Base-by-base conservation (phyloP, 2,888 invertebrate genomes). In the Suillia variegata region DNA sequence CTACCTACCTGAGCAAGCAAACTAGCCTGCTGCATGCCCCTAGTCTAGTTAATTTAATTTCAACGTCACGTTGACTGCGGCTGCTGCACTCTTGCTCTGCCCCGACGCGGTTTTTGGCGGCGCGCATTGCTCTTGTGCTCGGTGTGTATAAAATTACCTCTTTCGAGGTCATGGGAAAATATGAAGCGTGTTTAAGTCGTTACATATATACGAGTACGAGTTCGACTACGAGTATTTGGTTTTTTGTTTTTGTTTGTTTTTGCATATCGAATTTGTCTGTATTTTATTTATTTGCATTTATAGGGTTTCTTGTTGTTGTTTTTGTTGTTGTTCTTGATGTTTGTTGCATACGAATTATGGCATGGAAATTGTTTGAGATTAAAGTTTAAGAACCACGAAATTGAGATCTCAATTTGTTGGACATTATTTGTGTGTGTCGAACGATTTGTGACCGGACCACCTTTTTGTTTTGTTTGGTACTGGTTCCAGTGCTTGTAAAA, bases 131-230 rank as follows among this genome's bases (percentile, higher is more conserved):
- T 12, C 45, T 45, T 62, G 65, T n/a, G n/a, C n/a, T n/a, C 54
- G 62, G 64, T 55, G 65, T 66, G 67, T 71, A 68, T 71, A 64
- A 75, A 74, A 75, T 75, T 75, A 74, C 72, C 67, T 67, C 70
- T 71, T 74, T 76, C 77, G 77, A 77, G 77, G 77, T 77, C 77
- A 77, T 77, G 77, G 73, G 77, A 77, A 77, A 76, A 73, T 55
- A 2, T 18, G 50, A 54, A 61, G 61, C 57, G 42, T 45, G 57
- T 42, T 57, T 57, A 13, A 4, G 6, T 38, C n/a, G 38, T 10
- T 12, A 31, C 31, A 6, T 31, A 6, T 31, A 31, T 12, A 12
- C 31, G 31, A 12, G 31, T 31, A 6, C 12, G 6, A 31, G 6
- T 31, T 31, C 38, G 38, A n/a, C 15, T 38, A 13, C 13, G 12